phyloP scores from a whole-genome alignment of 2,888 invertebrate species.

The Rugalucina vietnamica region DNA sequence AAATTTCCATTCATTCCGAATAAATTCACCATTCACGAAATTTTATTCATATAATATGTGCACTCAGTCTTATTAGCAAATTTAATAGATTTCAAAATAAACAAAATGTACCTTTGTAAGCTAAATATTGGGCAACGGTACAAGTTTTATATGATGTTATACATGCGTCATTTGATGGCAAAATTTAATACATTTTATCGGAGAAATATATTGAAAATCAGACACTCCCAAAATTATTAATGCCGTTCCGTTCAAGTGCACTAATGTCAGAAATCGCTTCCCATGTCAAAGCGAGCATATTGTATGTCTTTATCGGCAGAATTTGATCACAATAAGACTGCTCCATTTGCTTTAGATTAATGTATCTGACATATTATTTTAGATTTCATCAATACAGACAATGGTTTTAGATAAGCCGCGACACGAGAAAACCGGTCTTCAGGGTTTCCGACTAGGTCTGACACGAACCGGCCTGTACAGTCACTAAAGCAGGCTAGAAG shows the following conservation, averaged over 20 bases:
- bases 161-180: conserved; percentile 26
- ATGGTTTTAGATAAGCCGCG: too few species aligned
- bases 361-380: background rate
- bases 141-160: background rate
- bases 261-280: conserved; percentile 9
- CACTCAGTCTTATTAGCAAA: background rate
- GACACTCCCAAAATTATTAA: conserved; percentile 6
- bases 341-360: background rate
- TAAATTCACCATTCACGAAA: background rate
- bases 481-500: background rate
- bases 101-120: conserved; percentile 37
- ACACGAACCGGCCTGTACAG: too few species aligned
- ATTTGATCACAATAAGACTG: conserved; percentile 3
- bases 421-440: too few species aligned
- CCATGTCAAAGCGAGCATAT: background rate
- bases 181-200: conserved; percentile 43
- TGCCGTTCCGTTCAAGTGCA: background rate
- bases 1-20: background rate
- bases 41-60: conserved; percentile 1
- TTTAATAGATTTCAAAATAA: conserved; percentile 4
- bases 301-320: background rate
- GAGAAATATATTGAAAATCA: background rate
- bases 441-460: too few species aligned
- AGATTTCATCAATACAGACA: too few species aligned
- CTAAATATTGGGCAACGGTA: conserved; percentile 21